phyloP scores from a whole-genome alignment of 2,888 invertebrate genomes.

The Megalurothrips usitatus region DNA sequence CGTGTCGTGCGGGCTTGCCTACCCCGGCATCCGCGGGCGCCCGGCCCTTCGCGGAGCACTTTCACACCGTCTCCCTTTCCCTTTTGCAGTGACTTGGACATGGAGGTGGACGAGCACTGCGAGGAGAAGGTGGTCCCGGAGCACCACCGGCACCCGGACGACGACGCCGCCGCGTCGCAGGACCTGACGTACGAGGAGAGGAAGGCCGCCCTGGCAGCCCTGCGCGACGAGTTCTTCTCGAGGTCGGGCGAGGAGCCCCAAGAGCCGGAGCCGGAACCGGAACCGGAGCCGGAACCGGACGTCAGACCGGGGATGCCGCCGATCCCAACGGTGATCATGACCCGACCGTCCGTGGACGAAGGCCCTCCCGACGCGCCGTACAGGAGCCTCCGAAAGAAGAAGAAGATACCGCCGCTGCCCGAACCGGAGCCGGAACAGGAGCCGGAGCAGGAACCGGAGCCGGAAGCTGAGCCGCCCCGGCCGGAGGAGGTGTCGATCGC shows the following conservation, averaged over 20 bases:
- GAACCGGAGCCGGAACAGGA: not conserved
- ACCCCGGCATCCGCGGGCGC: too few species aligned
- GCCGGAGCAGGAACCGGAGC: not conserved
- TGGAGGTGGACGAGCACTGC: slow-evolving; percentile 1
- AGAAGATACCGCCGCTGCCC: slow-evolving; percentile 35
- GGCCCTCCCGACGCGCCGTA: not conserved
- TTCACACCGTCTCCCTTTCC: not conserved
- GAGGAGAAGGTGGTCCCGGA: not conserved
- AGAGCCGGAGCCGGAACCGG: not conserved
- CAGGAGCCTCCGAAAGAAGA: not conserved
- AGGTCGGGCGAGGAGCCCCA: slow-evolving; percentile 19
- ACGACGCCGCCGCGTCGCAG: slow-evolving; percentile 7
- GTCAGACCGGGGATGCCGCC: not conserved
- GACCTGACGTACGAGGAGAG: slow-evolving; percentile 32
- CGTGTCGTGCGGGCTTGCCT: too few species aligned
- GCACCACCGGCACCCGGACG: not conserved
- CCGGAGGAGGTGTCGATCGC: slow-evolving; percentile 66
- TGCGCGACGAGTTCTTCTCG: not conserved
- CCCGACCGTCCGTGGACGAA: not conserved
- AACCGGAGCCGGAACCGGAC: not conserved
- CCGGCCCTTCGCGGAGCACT: too few species aligned
- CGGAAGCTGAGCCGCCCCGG: not conserved
- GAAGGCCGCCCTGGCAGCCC: slow-evolving; percentile 31
- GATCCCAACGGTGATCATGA: slow-evolving; percentile 2
- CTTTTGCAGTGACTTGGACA: slow-evolving; percentile 11